These are phyloP conservation scores for Megaceryle maxima DNA, from an alignment of 2,113 vertebrate species.

Conservation along the genomic window DNA sequence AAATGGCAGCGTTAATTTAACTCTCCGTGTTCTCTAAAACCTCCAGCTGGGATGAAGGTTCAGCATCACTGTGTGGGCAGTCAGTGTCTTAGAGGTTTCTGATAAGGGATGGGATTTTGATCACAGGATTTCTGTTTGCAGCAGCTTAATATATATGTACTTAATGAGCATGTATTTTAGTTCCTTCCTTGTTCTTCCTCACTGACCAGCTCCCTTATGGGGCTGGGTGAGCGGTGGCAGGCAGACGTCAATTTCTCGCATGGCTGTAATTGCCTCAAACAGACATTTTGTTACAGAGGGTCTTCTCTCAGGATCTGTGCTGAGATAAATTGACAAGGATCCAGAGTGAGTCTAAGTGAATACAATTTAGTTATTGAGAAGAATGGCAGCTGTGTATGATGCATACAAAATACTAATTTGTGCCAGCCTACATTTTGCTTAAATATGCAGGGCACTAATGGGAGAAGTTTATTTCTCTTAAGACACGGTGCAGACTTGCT, in stretches of 20 bases:
- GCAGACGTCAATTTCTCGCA: neutral
- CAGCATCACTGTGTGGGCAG: neutral
- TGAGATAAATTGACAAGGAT: neutral
- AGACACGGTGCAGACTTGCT: neutral
- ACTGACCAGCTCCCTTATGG: neutral
- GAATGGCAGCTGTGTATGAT: neutral
- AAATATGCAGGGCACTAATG: neutral
- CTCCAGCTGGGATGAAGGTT: neutral
- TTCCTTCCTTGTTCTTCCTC: neutral
- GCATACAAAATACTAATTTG: neutral
- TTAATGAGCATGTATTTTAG: neutral
- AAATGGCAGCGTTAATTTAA: neutral
- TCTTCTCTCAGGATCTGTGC: neutral
- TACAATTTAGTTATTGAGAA: neutral
- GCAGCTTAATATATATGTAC: neutral
- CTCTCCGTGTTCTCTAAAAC: neutral
- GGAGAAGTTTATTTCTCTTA: neutral
- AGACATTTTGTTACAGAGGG: neutral
- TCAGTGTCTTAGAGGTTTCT: neutral
- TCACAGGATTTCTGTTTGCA: neutral
- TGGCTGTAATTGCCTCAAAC: neutral
- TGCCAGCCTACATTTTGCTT: neutral
- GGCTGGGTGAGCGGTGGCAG: neutral
- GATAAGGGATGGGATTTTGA: neutral
- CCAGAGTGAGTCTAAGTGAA: neutral